A percentile compares a stretch with the other conserved stretches of the same genome.
These are phyloP conservation scores for Leptoteleia sp. DNA, from an alignment of 1,140 invertebrate species.

Conservation along the genomic window DNA sequence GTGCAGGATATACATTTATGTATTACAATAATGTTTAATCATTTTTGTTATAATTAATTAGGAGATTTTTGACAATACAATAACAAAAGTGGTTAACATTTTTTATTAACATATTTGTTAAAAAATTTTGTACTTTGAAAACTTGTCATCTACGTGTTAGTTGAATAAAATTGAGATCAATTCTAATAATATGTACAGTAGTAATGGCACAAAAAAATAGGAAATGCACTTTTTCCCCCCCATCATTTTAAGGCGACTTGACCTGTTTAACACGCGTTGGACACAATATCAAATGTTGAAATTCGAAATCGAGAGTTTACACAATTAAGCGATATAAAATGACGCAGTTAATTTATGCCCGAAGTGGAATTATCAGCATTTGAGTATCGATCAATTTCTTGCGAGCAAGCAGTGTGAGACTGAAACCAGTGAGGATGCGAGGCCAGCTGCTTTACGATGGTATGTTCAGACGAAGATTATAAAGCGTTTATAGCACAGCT, in stretches of 20 bases:
- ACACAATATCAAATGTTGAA: constrained; percentile 7
- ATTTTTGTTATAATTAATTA: too few species aligned
- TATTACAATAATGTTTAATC: too few species aligned
- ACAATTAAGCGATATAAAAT: constrained; percentile 58
- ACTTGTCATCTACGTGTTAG: too few species aligned
- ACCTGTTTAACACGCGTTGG: not conserved
- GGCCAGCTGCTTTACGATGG: constrained; percentile 76
- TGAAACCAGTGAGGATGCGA: constrained; percentile 65
- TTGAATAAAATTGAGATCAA: too few species aligned
- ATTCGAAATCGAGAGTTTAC: constrained; percentile 16
- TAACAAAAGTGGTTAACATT: too few species aligned
- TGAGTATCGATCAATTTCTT: constrained; percentile 63
- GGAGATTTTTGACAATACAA: too few species aligned
- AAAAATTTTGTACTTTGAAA: too few species aligned
- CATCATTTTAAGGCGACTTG: not conserved
- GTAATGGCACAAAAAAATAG: too few species aligned
- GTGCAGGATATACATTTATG: too few species aligned
- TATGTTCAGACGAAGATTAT: constrained; percentile 76
- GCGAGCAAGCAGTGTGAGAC: constrained; percentile 50
- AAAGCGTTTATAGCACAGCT: constrained; percentile 79
- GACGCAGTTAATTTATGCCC: constrained; percentile 56
- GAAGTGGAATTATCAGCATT: constrained; percentile 56
- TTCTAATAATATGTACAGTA: too few species aligned
- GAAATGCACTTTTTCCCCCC: too few species aligned
- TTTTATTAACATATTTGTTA: too few species aligned